A percentile compares a stretch with the other conserved stretches of the same genome.
These are phyloP conservation scores for Corythornis leucogaster DNA, from an alignment of 2,797 vertebrate species.

Conservation along the genomic window DNA sequence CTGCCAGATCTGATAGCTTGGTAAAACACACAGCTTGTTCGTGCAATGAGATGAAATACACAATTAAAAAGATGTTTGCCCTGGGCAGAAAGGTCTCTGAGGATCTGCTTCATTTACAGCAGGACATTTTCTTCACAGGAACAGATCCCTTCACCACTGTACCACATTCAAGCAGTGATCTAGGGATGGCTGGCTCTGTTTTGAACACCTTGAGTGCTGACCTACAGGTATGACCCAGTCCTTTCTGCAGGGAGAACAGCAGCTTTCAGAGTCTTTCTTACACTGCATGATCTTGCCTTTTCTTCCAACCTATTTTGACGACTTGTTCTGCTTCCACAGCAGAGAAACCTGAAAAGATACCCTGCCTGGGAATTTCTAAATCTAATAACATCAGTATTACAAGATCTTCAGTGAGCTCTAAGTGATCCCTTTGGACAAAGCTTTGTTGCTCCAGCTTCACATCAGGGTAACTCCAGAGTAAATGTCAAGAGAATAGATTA, in stretches of 20 bases:
- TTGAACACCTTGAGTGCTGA: not conserved
- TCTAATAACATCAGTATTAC: not conserved
- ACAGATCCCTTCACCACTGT: rapidly evolving
- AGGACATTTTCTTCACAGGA: not conserved
- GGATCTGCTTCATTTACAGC: not conserved
- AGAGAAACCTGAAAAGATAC: not conserved
- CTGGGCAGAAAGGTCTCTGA: not conserved
- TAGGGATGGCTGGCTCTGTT: not conserved
- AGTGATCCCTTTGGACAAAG: not conserved
- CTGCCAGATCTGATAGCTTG: not conserved
- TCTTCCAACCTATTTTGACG: not conserved
- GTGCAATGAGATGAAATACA: rapidly evolving
- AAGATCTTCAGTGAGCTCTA: not conserved
- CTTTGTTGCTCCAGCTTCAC: not conserved
- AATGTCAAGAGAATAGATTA: not conserved
- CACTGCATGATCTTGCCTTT: not conserved
- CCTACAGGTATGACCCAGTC: too few relatives aligned
- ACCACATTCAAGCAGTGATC: rapidly evolving
- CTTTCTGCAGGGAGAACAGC: not conserved
- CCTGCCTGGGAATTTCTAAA: not conserved
- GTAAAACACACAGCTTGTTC: not conserved
- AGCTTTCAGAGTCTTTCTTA: not conserved
- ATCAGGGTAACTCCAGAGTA: not conserved
- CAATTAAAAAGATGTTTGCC: not conserved
- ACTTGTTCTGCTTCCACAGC: not conserved